Evolutionary conservation across 2,888 invertebrate species (phyloP), one percentile per base, ranked within the genome.

Genomic region (Stratiomys singularior): DNA sequence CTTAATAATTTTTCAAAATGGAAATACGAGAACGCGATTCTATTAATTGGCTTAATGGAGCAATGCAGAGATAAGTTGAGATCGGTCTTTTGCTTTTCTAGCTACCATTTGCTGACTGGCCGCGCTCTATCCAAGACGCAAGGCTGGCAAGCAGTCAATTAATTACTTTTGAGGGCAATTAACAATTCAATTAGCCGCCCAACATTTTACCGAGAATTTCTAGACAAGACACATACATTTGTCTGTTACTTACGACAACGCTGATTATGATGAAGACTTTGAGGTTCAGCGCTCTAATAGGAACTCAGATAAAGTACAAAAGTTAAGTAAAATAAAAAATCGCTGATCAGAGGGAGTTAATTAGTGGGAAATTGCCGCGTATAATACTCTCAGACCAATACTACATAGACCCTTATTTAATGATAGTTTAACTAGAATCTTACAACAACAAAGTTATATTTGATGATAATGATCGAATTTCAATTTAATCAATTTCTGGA

Each of bases 151-250:
- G n/a, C n/a, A 60, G 58, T 74, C 64, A 46, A 77, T 71, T 77
- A 77, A 77, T 77, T 77, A 69, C 71, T 23, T 60, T 77, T 47
- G 27, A 77, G 52, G 63, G 47, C 63, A 77, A 77, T 77, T 77
- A 77, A 77, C 77, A 77, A 77, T 77, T 77, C 77, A 77, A 77
- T 77, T 71, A 76, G 66, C 76, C 66, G 58, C 72, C 76, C 64
- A 76, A 58, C 58, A 60, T 74, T 60, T 37, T 74, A 74, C 58
- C 7, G 58, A 58, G 58, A 74, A 74, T 74, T 30, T 23, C 37
- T 58, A 37, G 58, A 60, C 15, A 52, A 58, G 37, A n/a, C 28
- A 69, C 47, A 56, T 37, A 9, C 52, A 52, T 52, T 52, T 52
- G 52, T 3, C 37, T 9, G 37, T 5, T 9, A 9, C 37, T 37